Conservation (phyloP, 2,888 invertebrate species). For the Melipona beecheii region DNA sequence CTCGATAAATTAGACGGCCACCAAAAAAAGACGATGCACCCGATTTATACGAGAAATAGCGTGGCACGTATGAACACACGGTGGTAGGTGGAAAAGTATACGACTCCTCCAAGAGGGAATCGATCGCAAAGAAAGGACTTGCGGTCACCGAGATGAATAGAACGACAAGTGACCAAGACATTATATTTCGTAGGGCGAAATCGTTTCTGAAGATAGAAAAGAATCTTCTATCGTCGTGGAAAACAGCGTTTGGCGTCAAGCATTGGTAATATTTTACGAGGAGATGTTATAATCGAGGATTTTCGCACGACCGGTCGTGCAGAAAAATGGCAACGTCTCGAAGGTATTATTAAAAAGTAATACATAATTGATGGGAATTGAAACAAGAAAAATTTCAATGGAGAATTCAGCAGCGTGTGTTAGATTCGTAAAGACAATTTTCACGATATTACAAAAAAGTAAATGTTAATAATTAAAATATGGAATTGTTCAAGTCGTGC, state of each 20-base stretch:
- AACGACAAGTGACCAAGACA: slow-evolving; percentile 79
- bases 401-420: no score
- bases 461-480: no score
- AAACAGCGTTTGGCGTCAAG: slow-evolving; percentile 39
- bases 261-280: slow-evolving; percentile 59
- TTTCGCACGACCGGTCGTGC: neutral
- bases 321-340: neutral
- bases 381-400: no score
- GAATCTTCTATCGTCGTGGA: slow-evolving; percentile 28
- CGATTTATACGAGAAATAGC: slow-evolving; percentile 61
- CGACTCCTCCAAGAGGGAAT: slow-evolving; percentile 40
- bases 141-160: slow-evolving; percentile 72
- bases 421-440: no score
- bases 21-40: slow-evolving; percentile 61
- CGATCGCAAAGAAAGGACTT: slow-evolving; percentile 57
- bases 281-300: neutral
- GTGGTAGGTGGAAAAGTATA: slow-evolving; percentile 70
- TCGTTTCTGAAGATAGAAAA: slow-evolving; percentile 40
- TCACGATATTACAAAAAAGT: no score
- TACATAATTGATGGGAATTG: no score
- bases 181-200: slow-evolving; percentile 62
- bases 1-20: slow-evolving; percentile 77
- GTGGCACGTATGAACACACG: slow-evolving; percentile 75
- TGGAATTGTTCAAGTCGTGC: no score
- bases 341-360: neutral